These are phyloP conservation scores for Mya arenaria DNA, from an alignment of 1,140 invertebrate species.

Conservation along the genomic window DNA sequence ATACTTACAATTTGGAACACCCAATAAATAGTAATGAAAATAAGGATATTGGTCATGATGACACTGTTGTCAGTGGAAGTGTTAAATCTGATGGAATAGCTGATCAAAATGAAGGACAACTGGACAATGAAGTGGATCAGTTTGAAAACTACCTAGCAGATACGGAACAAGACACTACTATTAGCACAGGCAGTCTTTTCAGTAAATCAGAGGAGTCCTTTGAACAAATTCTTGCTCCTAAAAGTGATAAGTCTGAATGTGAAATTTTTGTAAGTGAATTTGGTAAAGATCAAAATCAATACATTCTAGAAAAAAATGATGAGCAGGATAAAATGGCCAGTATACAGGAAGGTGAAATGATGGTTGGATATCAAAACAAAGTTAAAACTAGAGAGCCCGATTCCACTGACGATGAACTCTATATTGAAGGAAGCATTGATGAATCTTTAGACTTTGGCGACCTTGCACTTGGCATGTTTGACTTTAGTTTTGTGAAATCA, in stretches of 20 bases:
- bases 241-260: neutral
- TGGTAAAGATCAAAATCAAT: neutral
- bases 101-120: neutral
- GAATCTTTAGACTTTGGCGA: no score
- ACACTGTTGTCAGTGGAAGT: constrained; percentile 12
- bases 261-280: neutral
- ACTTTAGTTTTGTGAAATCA: no score
- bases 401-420: no score
- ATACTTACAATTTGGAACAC: neutral
- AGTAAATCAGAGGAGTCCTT: neutral
- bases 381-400: no score
- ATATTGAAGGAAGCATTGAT: no score
- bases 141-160: constrained; percentile 42
- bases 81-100: constrained; percentile 17
- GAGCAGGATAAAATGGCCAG: neutral
- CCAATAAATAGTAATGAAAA: constrained; percentile 17
- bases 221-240: neutral
- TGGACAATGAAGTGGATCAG: constrained; percentile 29
- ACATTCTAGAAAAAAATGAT: neutral
- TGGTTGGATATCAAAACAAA: no score
- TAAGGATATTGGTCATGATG: neutral
- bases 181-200: neutral
- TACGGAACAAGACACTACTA: neutral
- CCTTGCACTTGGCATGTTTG: no score
- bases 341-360: neutral